Percentiles rank a stretch among this genome's conserved stretches.
Conservation (phyloP, 2,888 invertebrate species). For the Dryocosmus kuriphilus region DNA sequence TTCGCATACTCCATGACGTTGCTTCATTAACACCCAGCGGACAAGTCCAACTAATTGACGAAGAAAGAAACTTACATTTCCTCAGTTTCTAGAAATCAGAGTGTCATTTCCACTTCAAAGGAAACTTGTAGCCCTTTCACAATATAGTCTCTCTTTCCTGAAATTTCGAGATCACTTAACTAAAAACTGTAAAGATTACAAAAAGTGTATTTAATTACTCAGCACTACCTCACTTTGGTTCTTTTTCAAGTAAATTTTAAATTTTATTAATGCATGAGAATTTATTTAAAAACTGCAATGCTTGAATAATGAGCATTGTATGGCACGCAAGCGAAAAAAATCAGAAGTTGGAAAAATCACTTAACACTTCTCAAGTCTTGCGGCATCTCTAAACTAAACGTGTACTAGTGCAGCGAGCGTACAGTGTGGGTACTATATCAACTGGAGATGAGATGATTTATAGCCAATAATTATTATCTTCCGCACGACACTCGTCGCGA, state of each 20-base stretch:
- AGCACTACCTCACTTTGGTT: neutral
- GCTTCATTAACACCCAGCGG: constrained; percentile 39
- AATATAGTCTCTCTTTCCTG: neutral
- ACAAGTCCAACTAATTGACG: constrained; percentile 33
- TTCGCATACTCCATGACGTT: constrained; percentile 46
- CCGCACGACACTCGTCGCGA: constrained; percentile 50
- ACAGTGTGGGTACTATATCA: constrained; percentile 3
- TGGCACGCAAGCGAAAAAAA: neutral
- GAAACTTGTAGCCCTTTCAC: neutral
- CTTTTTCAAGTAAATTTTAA: neutral
- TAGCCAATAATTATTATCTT: constrained; percentile 60
- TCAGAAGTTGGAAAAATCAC: constrained; percentile 3
- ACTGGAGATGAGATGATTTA: constrained; percentile 56
- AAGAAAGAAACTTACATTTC: constrained; percentile 31
- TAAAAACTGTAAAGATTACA: neutral
- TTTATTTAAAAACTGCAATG: neutral
- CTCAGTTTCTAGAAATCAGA: constrained; percentile 32
- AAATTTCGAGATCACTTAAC: neutral
- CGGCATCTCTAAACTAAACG: neutral
- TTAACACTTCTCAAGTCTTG: neutral
- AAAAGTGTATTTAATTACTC: neutral
- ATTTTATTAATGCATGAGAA: neutral
- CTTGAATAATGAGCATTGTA: constrained; percentile 6
- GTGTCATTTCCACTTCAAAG: constrained; percentile 5
- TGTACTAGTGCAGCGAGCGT: neutral